These are phyloP conservation scores for Arenicola marina DNA, from an alignment of 2,888 invertebrate species.

Conservation along the genomic window DNA sequence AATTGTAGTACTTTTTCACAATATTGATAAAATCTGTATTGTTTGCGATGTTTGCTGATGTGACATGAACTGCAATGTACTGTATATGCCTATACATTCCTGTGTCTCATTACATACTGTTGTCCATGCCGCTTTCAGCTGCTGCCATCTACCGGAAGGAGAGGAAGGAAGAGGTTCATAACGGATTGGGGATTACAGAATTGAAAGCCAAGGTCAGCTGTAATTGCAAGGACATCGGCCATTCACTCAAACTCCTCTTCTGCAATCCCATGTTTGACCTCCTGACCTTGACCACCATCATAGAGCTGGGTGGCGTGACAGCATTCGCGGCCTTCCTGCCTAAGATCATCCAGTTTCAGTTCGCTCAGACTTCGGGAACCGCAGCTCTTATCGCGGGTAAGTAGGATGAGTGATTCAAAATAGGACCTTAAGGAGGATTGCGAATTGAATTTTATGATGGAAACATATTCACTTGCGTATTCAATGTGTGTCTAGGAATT, in stretches of 20 bases:
- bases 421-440: background rate
- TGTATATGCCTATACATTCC: too few relatives aligned
- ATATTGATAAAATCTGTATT: too few relatives aligned
- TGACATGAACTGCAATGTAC: too few relatives aligned
- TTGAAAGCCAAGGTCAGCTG: background rate
- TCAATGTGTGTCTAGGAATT: too few relatives aligned
- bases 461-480: too few relatives aligned
- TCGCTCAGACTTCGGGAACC: background rate
- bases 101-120: too few relatives aligned
- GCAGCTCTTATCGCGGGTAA: constrained; percentile 6
- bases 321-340: constrained; percentile 11
- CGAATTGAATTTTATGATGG: too few relatives aligned
- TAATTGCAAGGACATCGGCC: background rate
- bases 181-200: background rate
- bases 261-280: constrained; percentile 1
- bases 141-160: background rate
- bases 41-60: too few relatives aligned
- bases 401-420: background rate
- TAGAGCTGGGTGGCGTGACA: constrained; percentile 2
- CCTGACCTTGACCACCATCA: background rate
- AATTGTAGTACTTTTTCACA: too few relatives aligned
- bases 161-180: background rate
- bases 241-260: constrained; percentile 2
- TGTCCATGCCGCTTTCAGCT: too few relatives aligned
- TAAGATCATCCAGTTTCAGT: constrained; percentile 15